A percentile compares a stretch with the other conserved stretches of the same genome.
Conservation (phyloP, 2,113 vertebrate genomes). For the Scomber japonicus region DNA sequence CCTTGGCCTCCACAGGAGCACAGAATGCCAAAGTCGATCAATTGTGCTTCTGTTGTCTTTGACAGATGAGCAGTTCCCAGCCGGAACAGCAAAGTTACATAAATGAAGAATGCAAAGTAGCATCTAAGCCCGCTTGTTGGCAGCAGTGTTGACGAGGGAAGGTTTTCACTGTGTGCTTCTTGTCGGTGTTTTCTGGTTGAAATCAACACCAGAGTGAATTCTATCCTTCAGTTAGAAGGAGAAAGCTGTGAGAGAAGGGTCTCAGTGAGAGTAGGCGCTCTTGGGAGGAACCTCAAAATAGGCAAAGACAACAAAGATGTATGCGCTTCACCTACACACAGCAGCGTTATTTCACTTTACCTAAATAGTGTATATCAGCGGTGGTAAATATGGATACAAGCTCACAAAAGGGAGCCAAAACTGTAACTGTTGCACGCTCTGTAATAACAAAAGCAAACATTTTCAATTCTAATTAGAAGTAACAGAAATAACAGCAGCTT, state of each 20-base stretch:
- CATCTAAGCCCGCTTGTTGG: conserved; percentile 40
- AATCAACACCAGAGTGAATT: conserved; percentile 32
- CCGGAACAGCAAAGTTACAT: conserved; percentile 42
- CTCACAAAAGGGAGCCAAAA: neutral
- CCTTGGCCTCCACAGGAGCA: conserved; percentile 12
- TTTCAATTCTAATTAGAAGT: neutral
- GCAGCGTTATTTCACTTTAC: neutral
- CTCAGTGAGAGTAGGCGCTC: conserved; percentile 22
- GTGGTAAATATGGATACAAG: neutral
- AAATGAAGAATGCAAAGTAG: conserved; percentile 54
- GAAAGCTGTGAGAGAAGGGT: conserved; percentile 3
- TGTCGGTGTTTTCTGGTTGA: conserved; percentile 36
- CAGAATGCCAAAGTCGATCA: conserved; percentile 22
- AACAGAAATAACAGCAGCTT: neutral
- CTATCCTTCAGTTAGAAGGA: conserved; percentile 11
- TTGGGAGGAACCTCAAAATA: conserved; percentile 25
- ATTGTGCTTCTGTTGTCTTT: conserved; percentile 35
- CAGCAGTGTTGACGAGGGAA: conserved; percentile 33
- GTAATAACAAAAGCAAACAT: no score
- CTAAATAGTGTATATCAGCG: neutral
- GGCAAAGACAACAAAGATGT: conserved; percentile 26
- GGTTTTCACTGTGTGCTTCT: conserved; percentile 4
- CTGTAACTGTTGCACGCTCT: no score
- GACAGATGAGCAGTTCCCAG: conserved; percentile 44
- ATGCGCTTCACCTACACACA: conserved; percentile 24